These are phyloP conservation scores for Brevipalpus yothersi DNA, from an alignment of 1,140 invertebrate species.

Conservation along the genomic window DNA sequence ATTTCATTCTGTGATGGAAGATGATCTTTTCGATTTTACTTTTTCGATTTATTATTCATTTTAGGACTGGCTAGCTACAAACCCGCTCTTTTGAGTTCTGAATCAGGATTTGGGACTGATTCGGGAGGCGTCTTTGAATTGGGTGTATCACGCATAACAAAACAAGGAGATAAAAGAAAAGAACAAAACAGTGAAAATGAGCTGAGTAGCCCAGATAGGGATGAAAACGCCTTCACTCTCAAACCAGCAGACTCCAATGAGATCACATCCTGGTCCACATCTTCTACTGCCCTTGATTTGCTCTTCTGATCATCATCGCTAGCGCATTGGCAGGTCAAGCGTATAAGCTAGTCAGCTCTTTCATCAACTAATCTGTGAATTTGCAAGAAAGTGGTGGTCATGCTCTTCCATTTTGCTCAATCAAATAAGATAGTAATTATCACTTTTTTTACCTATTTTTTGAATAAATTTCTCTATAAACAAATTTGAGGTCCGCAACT, in stretches of 20 bases:
- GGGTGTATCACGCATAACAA: constrained; percentile 28
- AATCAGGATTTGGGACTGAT: neutral
- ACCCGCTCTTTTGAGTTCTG: neutral
- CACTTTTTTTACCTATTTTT: too few species aligned
- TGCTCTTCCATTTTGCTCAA: too few species aligned
- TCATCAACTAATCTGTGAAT: too few species aligned
- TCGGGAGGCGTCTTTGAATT: constrained; percentile 26
- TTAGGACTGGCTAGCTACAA: neutral
- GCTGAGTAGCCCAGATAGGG: neutral
- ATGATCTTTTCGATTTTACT: too few species aligned
- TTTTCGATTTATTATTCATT: too few species aligned
- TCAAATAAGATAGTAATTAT: too few species aligned
- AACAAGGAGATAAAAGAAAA: constrained; percentile 7
- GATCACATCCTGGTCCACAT: constrained; percentile 29
- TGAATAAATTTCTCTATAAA: too few species aligned
- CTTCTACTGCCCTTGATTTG: constrained; percentile 35
- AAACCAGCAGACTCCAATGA: constrained; percentile 29
- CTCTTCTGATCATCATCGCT: constrained; percentile 23
- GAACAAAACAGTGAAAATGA: constrained; percentile 5
- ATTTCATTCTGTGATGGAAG: too few species aligned
- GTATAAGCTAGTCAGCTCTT: too few species aligned
- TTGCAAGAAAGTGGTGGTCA: too few species aligned
- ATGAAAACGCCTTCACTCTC: constrained; percentile 14
- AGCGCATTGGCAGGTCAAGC: neutral
- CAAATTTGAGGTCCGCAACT: too few species aligned